A percentile compares a stretch with the other conserved stretches of the same genome.
Conservation (phyloP, 1,140 invertebrate genomes). For the Sycophila sp. region DNA sequence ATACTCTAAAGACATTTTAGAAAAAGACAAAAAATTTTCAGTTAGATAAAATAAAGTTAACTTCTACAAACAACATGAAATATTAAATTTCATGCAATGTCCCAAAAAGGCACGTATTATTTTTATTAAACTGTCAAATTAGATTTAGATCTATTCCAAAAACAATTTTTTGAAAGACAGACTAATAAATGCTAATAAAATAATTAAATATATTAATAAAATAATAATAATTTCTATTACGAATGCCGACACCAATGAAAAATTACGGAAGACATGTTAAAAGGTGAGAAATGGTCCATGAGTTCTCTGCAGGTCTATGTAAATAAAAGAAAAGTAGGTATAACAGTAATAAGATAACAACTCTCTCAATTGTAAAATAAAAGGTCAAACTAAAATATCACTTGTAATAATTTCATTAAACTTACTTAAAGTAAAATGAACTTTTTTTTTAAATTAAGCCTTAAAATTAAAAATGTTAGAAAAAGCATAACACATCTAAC, state of each 20-base stretch:
- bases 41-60: no score
- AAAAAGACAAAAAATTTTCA: no score
- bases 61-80: not conserved
- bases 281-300: slow-evolving; percentile 26
- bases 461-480: no score
- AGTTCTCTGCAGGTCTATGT: slow-evolving; percentile 32
- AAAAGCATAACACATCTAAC: no score
- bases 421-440: no score
- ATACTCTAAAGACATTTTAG: no score
- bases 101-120: not conserved
- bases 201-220: slow-evolving; percentile 10
- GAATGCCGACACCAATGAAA: slow-evolving; percentile 46
- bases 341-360: slow-evolving; percentile 8
- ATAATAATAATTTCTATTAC: slow-evolving; percentile 15
- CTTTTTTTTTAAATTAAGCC: no score
- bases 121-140: not conserved
- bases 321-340: not conserved
- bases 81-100: slow-evolving; percentile 10
- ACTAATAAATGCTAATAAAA: not conserved
- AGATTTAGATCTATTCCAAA: not conserved
- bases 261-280: slow-evolving; percentile 34
- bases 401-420: no score
- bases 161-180: not conserved
- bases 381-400: no score
- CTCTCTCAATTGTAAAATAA: slow-evolving; percentile 24